Evolutionary conservation across 2,113 vertebrate genomes (phyloP), one percentile per base, ranked within the genome.

Genomic region (Mesoclemmys tuberculata): DNA sequence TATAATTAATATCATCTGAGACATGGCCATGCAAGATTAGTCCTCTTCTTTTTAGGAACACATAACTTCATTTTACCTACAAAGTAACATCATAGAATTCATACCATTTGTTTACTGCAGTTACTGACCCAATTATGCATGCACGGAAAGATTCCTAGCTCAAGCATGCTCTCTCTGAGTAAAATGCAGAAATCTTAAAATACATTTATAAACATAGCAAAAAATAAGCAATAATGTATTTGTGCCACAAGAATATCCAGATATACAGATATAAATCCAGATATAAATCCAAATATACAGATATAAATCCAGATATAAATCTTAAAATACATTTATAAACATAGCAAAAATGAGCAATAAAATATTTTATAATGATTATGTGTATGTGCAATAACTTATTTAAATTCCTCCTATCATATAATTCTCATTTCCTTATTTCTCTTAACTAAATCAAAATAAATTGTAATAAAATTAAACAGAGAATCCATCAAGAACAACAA

Each of bases 391-490:
- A 89, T 94, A 96, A 94, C 88, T 94, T 94, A 96, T 96, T 97
- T 95, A 94, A 96, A 84, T 95, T 96, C 94, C 95, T 90, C 0
- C 4, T 95, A 96, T 95, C 95, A 93, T 87, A 49, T 93, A 93
- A 91, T 96, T 96, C 86, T 95, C 88, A 83, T 95, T 96, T 93
- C 93, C 91, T 86, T 80, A 75, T 75, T 81, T 95, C 75, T 89
- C 46, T 94, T 90, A 93, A 96, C 95, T 92, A 96, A 96, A 95
- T 94, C 90, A 92, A 96, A 94, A 97, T 96, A 95, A 97, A 97
- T 94, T 71, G 19, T 71, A 92, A 97, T 93, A 95, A 56, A 93
- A 94, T 94, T 93, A 87, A 95, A 31, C 64, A 92, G 85, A 74
- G 89, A 93, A 84, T 90, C 94, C 92, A 93, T 95, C 87, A 94